Conservation (phyloP, 2,113 vertebrate species). For the Tretioscincus oriximinensis region DNA sequence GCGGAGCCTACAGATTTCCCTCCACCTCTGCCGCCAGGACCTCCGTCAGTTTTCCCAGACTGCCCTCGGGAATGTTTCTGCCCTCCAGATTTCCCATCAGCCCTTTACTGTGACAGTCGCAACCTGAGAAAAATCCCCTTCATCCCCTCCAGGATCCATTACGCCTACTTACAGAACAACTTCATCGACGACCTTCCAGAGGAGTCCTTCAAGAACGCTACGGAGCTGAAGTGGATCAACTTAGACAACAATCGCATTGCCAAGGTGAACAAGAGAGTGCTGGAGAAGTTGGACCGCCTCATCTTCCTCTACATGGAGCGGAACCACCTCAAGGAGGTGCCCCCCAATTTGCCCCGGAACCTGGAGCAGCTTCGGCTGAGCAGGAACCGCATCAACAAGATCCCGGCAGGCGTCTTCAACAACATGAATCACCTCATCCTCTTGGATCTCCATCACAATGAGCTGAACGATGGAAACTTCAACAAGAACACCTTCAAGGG, state of each 20-base stretch:
- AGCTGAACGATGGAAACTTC: slow-evolving; percentile 85
- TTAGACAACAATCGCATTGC: slow-evolving; percentile 93
- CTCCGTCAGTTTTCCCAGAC: slow-evolving; percentile 82
- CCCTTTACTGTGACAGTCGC: slow-evolving; percentile 95
- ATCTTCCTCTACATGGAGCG: slow-evolving; percentile 88
- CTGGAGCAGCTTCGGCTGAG: slow-evolving; percentile 92
- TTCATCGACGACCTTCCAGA: slow-evolving; percentile 88
- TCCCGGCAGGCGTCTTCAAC: slow-evolving; percentile 83
- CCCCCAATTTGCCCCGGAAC: slow-evolving; percentile 81
- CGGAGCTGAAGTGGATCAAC: slow-evolving; percentile 88
- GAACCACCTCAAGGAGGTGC: slow-evolving; percentile 91
- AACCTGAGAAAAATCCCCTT: slow-evolving; percentile 88
- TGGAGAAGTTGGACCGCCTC: slow-evolving; percentile 85
- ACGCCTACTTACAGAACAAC: slow-evolving; percentile 97
- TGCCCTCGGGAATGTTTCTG: slow-evolving; percentile 93
- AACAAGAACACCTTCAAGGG: slow-evolving; percentile 89
- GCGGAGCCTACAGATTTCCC: slow-evolving; percentile 90
- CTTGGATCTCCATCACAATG: slow-evolving; percentile 92
- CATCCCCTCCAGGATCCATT: slow-evolving; percentile 87
- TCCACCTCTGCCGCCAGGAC: slow-evolving; percentile 83
- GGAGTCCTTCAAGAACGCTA: slow-evolving; percentile 89
- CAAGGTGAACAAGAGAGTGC: slow-evolving; percentile 83
- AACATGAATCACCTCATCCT: slow-evolving; percentile 89
- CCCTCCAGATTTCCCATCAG: slow-evolving; percentile 82
- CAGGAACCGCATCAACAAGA: slow-evolving; percentile 88